phyloP scores from a whole-genome alignment of 64 coral and sea anemone genomes.

The Orbicella faveolata region DNA sequence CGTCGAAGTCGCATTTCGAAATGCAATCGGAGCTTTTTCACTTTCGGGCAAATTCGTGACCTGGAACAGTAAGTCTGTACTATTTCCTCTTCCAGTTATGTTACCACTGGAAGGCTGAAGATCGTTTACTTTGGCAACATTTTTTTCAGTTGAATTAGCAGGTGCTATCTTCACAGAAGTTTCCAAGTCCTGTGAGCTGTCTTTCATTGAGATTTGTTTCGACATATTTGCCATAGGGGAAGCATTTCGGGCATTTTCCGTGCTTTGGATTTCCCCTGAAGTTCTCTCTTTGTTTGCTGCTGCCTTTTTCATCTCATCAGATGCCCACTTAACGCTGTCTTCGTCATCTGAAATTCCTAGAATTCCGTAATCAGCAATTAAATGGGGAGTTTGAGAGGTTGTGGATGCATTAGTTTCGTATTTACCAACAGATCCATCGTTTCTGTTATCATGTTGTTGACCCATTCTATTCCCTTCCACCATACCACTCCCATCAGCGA shows the following conservation, averaged over 20 bases:
- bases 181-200: not conserved
- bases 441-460: not conserved
- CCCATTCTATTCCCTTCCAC: not conserved
- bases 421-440: not conserved
- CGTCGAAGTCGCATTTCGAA: not conserved
- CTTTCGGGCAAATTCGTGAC: no score
- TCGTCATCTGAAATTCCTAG: constrained; percentile 62
- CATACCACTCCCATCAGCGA: not conserved
- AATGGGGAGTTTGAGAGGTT: not conserved
- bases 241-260: not conserved
- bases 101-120: not conserved
- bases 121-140: not conserved
- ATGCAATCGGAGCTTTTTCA: not conserved
- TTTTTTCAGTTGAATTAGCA: not conserved
- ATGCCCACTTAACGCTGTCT: constrained; percentile 63
- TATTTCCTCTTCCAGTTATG: not conserved
- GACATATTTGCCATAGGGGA: not conserved
- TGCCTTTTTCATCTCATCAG: not conserved
- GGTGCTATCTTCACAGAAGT: not conserved
- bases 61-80: not conserved
- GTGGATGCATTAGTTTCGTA: not conserved
- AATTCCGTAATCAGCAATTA: constrained; percentile 32
- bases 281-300: not conserved
- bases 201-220: not conserved
- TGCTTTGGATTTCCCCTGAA: not conserved